Percentiles rank a stretch among this genome's conserved stretches.
Conservation (phyloP, 2,113 vertebrate species). For the Macroglossus sobrinus region DNA sequence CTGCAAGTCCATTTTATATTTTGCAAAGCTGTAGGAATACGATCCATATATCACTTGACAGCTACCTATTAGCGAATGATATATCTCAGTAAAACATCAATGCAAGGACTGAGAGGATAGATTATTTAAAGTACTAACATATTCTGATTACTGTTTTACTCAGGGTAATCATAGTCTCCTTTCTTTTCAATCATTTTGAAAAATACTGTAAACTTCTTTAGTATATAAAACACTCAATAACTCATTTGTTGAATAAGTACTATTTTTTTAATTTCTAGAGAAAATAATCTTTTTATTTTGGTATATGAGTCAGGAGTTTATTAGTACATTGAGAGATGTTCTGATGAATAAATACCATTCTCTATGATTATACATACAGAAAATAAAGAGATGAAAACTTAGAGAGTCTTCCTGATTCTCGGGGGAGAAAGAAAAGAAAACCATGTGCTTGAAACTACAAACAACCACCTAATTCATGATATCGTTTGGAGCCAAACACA, state of each 20-base stretch:
- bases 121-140: background rate
- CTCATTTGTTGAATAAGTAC: background rate
- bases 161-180: background rate
- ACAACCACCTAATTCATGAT: background rate
- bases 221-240: background rate
- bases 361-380: background rate
- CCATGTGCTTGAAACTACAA: background rate
- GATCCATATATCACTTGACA: background rate
- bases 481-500: background rate
- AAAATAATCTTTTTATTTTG: background rate
- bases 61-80: background rate
- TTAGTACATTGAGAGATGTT: background rate
- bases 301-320: background rate
- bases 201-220: background rate
- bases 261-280: background rate
- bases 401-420: background rate
- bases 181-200: background rate
- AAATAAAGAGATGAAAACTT: background rate
- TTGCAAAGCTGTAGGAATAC: background rate
- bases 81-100: conserved; percentile 15
- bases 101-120: background rate
- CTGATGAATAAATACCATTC: background rate
- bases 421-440: background rate
- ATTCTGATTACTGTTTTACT: background rate
- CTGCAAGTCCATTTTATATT: background rate